Conservation (phyloP, 2,888 invertebrate genomes). For the Empis livida region DNA sequence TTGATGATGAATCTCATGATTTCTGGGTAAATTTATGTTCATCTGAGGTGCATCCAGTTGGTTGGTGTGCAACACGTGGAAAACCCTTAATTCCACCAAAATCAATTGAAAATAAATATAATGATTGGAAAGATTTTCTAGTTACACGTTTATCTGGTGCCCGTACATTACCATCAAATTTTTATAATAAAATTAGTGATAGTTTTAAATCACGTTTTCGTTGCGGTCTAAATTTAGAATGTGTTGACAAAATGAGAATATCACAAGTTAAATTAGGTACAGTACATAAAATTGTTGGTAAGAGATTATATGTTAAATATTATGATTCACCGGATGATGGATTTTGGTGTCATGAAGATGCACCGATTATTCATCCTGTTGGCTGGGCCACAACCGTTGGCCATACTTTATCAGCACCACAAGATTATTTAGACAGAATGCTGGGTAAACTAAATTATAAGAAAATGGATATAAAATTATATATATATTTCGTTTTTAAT, state of each 20-base stretch:
- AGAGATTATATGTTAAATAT: constrained; percentile 81
- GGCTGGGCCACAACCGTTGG: constrained; percentile 92
- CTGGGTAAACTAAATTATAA: constrained; percentile 45
- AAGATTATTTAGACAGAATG: constrained; percentile 61
- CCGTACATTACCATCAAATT: constrained; percentile 86
- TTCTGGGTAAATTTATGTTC: constrained; percentile 96
- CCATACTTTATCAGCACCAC: constrained; percentile 76
- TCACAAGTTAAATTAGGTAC: constrained; percentile 85
- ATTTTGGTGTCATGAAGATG: constrained; percentile 96
- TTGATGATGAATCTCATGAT: constrained; percentile 79
- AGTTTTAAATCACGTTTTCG: constrained; percentile 73
- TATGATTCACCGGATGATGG: constrained; percentile 74
- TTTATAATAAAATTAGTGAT: constrained; percentile 75
- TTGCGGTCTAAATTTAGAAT: constrained; percentile 75
- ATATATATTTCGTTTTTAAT: not conserved
- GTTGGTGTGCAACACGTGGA: constrained; percentile 93
- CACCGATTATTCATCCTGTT: constrained; percentile 86
- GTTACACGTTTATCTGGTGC: constrained; percentile 87
- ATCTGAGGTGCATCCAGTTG: constrained; percentile 90
- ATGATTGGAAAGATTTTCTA: constrained; percentile 93
- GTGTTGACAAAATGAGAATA: constrained; percentile 91
- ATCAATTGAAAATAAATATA: constrained; percentile 83
- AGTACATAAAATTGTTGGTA: constrained; percentile 82
- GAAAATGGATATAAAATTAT: not conserved
- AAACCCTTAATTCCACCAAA: constrained; percentile 91